A percentile compares a stretch with the other conserved stretches of the same genome.
These are phyloP conservation scores for Conger conger DNA, from an alignment of 2,113 vertebrate species.

Conservation along the genomic window DNA sequence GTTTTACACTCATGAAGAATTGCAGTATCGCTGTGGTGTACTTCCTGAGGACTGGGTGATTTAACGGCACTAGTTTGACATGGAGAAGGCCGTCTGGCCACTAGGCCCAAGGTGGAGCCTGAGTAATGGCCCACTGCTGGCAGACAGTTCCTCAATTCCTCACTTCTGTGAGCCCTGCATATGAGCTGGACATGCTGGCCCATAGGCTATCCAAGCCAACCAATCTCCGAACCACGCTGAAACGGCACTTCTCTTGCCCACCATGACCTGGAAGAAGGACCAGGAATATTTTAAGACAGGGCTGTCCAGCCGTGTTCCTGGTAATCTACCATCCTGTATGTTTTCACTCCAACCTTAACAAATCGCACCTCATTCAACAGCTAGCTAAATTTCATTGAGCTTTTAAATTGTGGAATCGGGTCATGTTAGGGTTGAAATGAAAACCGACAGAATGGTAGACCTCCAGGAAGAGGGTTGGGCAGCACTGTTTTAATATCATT, in stretches of 20 bases:
- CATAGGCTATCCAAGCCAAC: conserved; percentile 47
- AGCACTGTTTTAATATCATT: too few species aligned
- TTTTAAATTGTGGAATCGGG: too few species aligned
- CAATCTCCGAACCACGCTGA: conserved; percentile 32
- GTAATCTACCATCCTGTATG: too few species aligned
- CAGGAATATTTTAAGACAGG: not conserved
- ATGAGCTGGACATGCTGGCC: conserved; percentile 7
- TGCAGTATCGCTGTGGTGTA: not conserved
- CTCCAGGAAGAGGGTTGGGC: too few species aligned
- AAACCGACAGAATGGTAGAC: too few species aligned
- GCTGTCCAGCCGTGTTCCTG: too few species aligned
- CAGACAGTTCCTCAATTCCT: conserved; percentile 44
- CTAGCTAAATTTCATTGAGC: too few species aligned
- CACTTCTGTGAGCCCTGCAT: conserved; percentile 29
- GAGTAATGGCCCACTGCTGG: conserved; percentile 43
- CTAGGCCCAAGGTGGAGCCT: conserved; percentile 11
- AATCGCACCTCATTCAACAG: too few species aligned
- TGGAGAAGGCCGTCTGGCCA: not conserved
- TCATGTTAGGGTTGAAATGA: too few species aligned
- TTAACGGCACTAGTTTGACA: not conserved
- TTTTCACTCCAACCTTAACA: not conserved
- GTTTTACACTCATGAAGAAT: not conserved
- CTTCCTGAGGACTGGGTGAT: not conserved
- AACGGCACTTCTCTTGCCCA: conserved; percentile 28
- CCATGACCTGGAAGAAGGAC: not conserved